Evolutionary conservation across 2,113 vertebrate genomes (phyloP).

Genomic region (Porphyrio hochstetteri): DNA sequence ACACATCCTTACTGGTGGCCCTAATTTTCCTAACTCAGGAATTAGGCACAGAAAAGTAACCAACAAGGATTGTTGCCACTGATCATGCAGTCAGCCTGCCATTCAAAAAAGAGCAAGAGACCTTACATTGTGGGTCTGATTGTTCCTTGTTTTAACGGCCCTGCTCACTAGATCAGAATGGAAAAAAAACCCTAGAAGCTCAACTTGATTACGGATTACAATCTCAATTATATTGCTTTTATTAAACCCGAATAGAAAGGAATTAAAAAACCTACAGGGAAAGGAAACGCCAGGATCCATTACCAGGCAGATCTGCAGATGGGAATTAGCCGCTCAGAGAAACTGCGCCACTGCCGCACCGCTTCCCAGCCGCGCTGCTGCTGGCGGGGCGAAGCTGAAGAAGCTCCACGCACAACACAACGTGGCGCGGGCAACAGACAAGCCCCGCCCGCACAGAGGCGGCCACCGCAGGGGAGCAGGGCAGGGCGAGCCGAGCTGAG

Average conservation of each 20-base stretch:
- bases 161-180: not conserved
- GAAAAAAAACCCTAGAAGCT: not conserved
- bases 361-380: fast-evolving
- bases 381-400: not conserved
- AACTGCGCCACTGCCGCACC: not conserved
- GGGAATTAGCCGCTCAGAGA: fast-evolving
- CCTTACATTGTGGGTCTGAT: fast-evolving
- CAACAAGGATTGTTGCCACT: not conserved
- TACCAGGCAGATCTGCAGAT: fast-evolving
- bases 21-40: not conserved
- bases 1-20: fast-evolving
- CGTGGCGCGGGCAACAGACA: too few species aligned
- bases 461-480: too few species aligned
- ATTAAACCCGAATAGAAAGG: not conserved
- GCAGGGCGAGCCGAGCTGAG: too few species aligned
- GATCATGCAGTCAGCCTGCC: not conserved
- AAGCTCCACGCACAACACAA: fast-evolving
- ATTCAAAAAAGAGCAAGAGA: not conserved
- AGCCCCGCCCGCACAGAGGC: too few species aligned
- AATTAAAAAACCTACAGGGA: not conserved
- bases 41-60: not conserved
- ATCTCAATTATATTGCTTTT: not conserved
- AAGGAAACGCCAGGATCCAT: not conserved
- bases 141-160: not conserved
- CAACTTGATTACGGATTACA: not conserved